Conservation (phyloP, 2,797 vertebrate genomes). For the Graptemys geographica region DNA sequence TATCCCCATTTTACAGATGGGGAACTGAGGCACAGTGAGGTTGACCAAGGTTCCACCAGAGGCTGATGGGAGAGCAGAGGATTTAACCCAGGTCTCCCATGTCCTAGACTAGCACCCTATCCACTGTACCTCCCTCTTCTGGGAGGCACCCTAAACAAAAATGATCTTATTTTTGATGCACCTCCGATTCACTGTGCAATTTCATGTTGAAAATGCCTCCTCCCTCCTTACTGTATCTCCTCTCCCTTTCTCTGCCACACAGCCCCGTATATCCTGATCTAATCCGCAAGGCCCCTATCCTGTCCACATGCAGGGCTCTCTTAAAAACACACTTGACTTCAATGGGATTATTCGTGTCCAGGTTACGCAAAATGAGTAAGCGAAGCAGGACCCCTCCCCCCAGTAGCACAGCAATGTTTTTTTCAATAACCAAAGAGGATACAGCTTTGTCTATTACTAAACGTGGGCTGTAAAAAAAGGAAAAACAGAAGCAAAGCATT, state of each 20-base stretch:
- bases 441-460: not conserved
- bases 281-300: not conserved
- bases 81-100: not conserved
- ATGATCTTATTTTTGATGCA: no score
- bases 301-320: not conserved
- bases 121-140: not conserved
- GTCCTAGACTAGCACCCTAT: not conserved
- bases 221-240: not conserved
- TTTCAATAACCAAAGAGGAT: not conserved
- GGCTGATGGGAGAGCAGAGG: not conserved
- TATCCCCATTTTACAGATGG: not conserved
- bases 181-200: not conserved
- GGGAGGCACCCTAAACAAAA: not conserved
- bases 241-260: not conserved
- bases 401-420: not conserved
- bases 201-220: fast-evolving
- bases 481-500: not conserved
- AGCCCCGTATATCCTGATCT: not conserved
- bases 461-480: not conserved
- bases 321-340: not conserved
- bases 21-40: not conserved
- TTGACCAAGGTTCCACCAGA: not conserved
- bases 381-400: not conserved
- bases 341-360: not conserved
- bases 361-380: not conserved